Base-by-base conservation (phyloP, 2,888 invertebrate genomes). In the Teleogryllus oceanicus region DNA sequence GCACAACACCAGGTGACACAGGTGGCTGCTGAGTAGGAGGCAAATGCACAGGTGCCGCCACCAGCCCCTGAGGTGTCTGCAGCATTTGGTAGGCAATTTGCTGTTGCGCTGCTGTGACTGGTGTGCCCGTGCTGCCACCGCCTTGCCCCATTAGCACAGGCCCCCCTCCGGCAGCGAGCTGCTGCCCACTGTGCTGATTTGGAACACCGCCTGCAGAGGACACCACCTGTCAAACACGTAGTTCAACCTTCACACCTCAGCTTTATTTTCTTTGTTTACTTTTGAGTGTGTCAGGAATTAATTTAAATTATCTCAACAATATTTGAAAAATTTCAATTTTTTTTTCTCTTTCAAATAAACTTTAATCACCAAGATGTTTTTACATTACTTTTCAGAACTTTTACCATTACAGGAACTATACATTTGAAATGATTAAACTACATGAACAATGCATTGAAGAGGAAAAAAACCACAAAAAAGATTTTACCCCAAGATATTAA, bases 1-100 rank as follows among this genome's bases (percentile, higher is more conserved):
- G 94, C 79, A 96, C 92, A 83, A 93, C 86, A 51, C 87, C 86
- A 74, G 88, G 87, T 81, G 88, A 87, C 76, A 87, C 84, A 74
- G 85, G 82, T 24, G 81, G 82, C 78, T 76, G 81, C 78, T 79
- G 80, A n/a, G 85, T 85, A 78, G 86, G 85, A 80, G 86, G 85
- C 80, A 86, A 85, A 83, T 86, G 85, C 82, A 86, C 86, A 83
- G 83, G 82, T 76, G 82, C 83, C 24, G 81, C 83, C 80, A 82
- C 79, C 77, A 82, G 78, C n/a, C 82, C 83, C 79, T 82, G 83
- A 4, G 80, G 82, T 18, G 81, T 82, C 49, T 82, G 83, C 76
- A 82, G 81, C 81, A 82, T 83, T 80, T 83, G 83, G 82, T 81
- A 82, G 51, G 81, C 81, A 83, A 78, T 84, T 82, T 80, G 83